Evolutionary conservation across 1,140 invertebrate genomes (phyloP).

Genomic region (roundworm (Caenorhabditis elegans)): WBcel235 BX284604.4:5715001-5715500

Average conservation of each 20-base stretch:
- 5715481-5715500: background rate
- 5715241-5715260: background rate
- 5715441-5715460: background rate
- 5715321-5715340: too few relatives aligned
- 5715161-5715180: background rate
- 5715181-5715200: constrained; percentile 7
- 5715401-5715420: background rate
- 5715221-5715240: background rate
- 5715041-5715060: background rate
- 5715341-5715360: too few relatives aligned
- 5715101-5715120: background rate
- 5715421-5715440: background rate
- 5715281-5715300: constrained; percentile 23
- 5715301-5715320: background rate
- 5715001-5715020: too few relatives aligned
- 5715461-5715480: background rate
- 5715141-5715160: background rate
- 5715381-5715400: background rate
- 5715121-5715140: background rate
- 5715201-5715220: constrained; percentile 25
- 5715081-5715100: background rate
- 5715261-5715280: constrained; percentile 24
- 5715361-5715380: background rate
- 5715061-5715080: background rate
- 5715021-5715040: background rate